Evolutionary conservation across 2,888 invertebrate genomes (phyloP).

Genomic region (Pristionchus maxplancki): DNA sequence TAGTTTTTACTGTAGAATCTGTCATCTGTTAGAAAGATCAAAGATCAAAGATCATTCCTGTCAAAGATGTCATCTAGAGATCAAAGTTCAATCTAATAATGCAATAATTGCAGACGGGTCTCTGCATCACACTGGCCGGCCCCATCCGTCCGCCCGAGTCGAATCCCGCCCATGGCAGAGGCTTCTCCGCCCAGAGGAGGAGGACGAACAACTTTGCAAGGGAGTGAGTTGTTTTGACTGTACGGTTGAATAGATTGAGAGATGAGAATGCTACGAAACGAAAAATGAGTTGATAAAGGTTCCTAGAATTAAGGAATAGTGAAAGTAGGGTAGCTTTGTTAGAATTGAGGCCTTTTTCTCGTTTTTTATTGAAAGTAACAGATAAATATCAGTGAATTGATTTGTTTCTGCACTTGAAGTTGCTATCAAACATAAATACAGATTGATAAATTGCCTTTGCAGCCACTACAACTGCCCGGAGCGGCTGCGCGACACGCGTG

Average conservation of each 20-base stretch:
- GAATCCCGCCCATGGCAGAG: constrained; percentile 16
- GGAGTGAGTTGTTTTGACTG: not conserved
- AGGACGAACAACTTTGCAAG: constrained; percentile 4
- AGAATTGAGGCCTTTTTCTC: too few relatives aligned
- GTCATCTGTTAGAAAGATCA: not conserved
- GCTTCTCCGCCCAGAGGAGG: constrained; percentile 4
- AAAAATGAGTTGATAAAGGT: too few relatives aligned
- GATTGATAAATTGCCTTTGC: too few relatives aligned
- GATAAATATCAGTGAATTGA: too few relatives aligned
- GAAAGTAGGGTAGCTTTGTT: too few relatives aligned
- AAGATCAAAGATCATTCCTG: not conserved
- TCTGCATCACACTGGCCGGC: constrained; percentile 15
- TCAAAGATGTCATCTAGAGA: not conserved
- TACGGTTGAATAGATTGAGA: too few relatives aligned
- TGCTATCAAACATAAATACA: too few relatives aligned
- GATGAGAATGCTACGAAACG: too few relatives aligned
- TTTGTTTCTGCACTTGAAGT: too few relatives aligned
- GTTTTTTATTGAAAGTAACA: too few relatives aligned
- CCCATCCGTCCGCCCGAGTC: constrained; percentile 45
- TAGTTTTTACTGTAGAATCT: too few relatives aligned
- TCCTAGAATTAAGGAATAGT: too few relatives aligned
- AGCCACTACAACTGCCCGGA: constrained; percentile 49
- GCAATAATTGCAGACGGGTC: not conserved
- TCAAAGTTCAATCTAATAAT: not conserved
- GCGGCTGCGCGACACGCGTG: constrained; percentile 2